These are phyloP conservation scores for Lymantria monacha DNA, from an alignment of 2,888 invertebrate genomes.

Conservation along the genomic window DNA sequence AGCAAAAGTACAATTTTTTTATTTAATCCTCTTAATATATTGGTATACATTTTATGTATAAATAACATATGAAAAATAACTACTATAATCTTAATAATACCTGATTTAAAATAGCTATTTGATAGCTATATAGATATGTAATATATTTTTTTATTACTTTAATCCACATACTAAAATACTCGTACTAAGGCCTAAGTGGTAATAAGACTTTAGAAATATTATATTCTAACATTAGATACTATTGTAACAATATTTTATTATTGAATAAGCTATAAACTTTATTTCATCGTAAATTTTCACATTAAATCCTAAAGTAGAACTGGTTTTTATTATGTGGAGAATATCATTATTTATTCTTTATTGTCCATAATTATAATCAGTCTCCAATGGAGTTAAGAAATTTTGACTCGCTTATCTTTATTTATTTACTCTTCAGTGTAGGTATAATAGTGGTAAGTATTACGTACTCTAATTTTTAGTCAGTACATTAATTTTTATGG, in stretches of 20 bases:
- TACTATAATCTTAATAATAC: no score
- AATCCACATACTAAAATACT: neutral
- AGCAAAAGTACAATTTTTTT: no score
- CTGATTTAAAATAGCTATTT: neutral
- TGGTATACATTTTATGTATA: no score
- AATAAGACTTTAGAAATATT: neutral
- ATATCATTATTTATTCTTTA: neutral
- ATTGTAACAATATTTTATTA: slow-evolving; percentile 1
- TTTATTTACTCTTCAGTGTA: no score
- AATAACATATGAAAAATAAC: no score
- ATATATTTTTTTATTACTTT: neutral
- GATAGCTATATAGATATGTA: neutral
- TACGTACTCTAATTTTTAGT: no score
- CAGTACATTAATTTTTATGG: no score
- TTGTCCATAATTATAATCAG: neutral
- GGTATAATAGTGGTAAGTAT: no score
- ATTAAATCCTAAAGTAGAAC: neutral
- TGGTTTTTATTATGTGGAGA: neutral
- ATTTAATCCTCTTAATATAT: no score
- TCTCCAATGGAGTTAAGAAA: no score
- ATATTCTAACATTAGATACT: neutral
- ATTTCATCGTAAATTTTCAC: slow-evolving; percentile 5
- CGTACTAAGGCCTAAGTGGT: neutral
- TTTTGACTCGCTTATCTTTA: no score
- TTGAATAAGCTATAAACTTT: slow-evolving; percentile 2